These are phyloP conservation scores for Callocephalon fimbriatum DNA, from an alignment of 2,113 vertebrate species.

Conservation along the genomic window DNA sequence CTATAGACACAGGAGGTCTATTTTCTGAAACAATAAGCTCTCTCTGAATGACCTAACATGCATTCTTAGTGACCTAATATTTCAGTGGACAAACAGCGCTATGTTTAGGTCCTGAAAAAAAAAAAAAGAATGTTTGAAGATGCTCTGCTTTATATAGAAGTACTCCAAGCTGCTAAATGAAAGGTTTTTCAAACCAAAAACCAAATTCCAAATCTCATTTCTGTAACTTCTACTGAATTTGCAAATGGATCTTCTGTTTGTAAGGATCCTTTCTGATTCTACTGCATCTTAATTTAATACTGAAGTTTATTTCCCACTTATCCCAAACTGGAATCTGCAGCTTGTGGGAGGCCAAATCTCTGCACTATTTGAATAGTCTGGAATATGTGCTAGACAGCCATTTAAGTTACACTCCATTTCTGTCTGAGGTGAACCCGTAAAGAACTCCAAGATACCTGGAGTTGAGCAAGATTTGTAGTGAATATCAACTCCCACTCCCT, in stretches of 20 bases:
- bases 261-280: neutral
- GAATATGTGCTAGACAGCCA: neutral
- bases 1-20: neutral
- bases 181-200: neutral
- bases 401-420: neutral
- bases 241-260: neutral
- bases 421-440: neutral
- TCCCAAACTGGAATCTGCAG: neutral
- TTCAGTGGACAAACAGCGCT: neutral
- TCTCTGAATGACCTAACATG: neutral
- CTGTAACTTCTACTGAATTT: neutral
- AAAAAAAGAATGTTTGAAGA: neutral
- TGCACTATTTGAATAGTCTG: neutral
- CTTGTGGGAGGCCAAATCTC: neutral
- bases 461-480: too few species aligned
- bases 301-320: neutral
- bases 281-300: neutral
- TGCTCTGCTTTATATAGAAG: neutral
- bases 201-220: neutral
- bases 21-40: slow-evolving; percentile 42
- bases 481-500: neutral
- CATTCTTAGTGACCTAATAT: neutral
- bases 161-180: neutral
- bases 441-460: neutral
- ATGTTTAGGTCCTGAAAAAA: neutral